Percentiles rank a stretch among this genome's conserved stretches.
These are phyloP conservation scores for Eremobia ochroleuca DNA, from an alignment of 2,888 invertebrate genomes.

Conservation along the genomic window DNA sequence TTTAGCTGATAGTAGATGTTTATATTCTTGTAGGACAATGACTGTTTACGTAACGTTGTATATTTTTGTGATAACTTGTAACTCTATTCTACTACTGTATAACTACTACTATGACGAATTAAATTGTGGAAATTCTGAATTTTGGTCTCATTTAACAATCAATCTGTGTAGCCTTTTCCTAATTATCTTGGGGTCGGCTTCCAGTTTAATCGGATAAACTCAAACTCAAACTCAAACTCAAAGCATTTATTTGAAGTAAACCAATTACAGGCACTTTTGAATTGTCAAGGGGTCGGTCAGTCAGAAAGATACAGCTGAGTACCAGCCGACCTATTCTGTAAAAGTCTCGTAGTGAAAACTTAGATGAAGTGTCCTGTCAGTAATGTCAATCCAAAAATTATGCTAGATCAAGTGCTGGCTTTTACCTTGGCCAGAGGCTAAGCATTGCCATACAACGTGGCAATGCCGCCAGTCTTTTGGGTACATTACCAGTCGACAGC, in stretches of 20 bases:
- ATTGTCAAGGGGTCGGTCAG: too few relatives aligned
- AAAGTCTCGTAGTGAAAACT: not conserved
- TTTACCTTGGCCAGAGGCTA: too few relatives aligned
- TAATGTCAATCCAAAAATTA: too few relatives aligned
- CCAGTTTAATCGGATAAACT: not conserved
- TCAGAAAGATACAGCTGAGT: not conserved
- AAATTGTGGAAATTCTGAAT: slow-evolving; percentile 52
- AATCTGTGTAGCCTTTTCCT: not conserved
- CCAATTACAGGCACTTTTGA: too few relatives aligned
- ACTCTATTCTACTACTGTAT: too few relatives aligned
- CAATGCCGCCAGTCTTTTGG: too few relatives aligned
- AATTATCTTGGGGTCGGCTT: not conserved
- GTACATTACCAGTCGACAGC: too few relatives aligned
- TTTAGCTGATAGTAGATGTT: slow-evolving; percentile 52
- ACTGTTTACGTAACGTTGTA: slow-evolving; percentile 61
- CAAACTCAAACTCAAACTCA: too few relatives aligned
- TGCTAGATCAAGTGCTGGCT: too few relatives aligned
- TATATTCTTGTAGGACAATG: slow-evolving; percentile 60
- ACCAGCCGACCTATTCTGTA: not conserved
- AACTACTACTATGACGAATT: slow-evolving; percentile 51
- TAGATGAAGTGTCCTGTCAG: not conserved
- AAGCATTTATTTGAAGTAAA: too few relatives aligned
- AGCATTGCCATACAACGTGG: too few relatives aligned
- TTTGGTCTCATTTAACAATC: not conserved
- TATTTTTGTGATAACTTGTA: slow-evolving; percentile 67